Base-by-base conservation (phyloP, 2,113 vertebrate genomes). In the Cinclus mexicanus region DNA sequence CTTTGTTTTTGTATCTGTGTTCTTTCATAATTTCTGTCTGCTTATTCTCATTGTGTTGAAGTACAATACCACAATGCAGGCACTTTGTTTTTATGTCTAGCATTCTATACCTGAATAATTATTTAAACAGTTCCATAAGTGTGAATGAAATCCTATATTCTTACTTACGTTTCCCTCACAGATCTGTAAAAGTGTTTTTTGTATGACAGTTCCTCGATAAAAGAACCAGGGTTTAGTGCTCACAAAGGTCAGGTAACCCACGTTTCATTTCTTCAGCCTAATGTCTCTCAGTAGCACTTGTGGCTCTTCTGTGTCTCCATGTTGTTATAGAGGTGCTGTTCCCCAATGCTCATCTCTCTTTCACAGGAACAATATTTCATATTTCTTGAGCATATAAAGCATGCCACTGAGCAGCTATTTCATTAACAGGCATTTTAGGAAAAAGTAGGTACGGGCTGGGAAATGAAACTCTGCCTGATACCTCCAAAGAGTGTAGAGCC, bases 81-180 rank as follows among this genome's bases (percentile, higher is more conserved):
- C n/a, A 49, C 14, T 50, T 82, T 3, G 1, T 14, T 92, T 72
- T 44, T 53, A 18, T 0, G 0, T n/a, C 19, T 13, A 70, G 14
- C 64, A 24, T 82, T 74, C 44, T 49, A 11, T 47, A 69, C 16
- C 39, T 80, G 11, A 37, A 23, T 46, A 55, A 41, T 70, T 78
- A 75, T 55, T 84, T 78, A 33, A 56, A 41, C 14, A 53, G 24
- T 39, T 87, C 19, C 4, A 1, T 72, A 60, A 68, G 4, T 41
- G 14, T 59, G 10, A 31, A 13, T 41, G 12, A 69, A 89, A 13
- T 83, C 37, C 35, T 68, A 1, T 83, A 19, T 52, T 83, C 15
- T 68, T 59, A 5, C 11, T 50, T 56, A 47, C 12, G 4, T 53
- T 91, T 78, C 5, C 18, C 28, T 16, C n/a, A 17, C 25, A 59